Evolutionary conservation across 2,888 invertebrate species (phyloP).

Genomic region (Drepanosiphum platanoidis): DNA sequence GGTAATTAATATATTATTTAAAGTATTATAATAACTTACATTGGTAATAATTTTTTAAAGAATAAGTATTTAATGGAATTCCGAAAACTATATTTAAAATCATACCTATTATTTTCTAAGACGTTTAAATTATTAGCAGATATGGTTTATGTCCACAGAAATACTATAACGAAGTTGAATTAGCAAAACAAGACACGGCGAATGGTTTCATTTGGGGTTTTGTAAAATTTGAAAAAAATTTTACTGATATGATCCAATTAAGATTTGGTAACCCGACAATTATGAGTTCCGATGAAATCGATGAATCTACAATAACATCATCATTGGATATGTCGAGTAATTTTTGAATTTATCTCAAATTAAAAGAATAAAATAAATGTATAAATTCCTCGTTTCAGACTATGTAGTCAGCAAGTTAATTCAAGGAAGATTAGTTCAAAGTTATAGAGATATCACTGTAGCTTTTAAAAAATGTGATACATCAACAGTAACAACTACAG

Average conservation of each 20-base stretch:
- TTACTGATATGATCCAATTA: conserved; percentile 11
- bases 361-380: background rate
- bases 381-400: conserved; percentile 36
- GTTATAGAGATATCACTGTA: conserved; percentile 7
- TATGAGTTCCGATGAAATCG: conserved; percentile 21
- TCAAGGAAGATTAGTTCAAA: conserved; percentile 10
- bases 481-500: background rate
- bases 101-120: background rate
- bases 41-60: background rate
- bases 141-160: background rate
- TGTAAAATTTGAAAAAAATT: conserved; percentile 37
- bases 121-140: background rate
- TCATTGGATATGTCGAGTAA: conserved; percentile 53
- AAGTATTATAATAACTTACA: background rate
- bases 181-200: background rate
- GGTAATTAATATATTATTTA: conserved; percentile 35
- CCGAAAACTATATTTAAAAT: background rate
- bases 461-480: conserved; percentile 14
- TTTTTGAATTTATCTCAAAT: background rate
- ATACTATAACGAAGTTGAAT: conserved; percentile 6
- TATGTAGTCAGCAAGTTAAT: conserved; percentile 33
- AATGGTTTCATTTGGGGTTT: conserved; percentile 23
- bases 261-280: background rate
- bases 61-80: background rate
- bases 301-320: background rate